Evolutionary conservation across 2,888 invertebrate species (phyloP), one percentile per base, ranked within the genome.

Genomic region (Gibbula magus): DNA sequence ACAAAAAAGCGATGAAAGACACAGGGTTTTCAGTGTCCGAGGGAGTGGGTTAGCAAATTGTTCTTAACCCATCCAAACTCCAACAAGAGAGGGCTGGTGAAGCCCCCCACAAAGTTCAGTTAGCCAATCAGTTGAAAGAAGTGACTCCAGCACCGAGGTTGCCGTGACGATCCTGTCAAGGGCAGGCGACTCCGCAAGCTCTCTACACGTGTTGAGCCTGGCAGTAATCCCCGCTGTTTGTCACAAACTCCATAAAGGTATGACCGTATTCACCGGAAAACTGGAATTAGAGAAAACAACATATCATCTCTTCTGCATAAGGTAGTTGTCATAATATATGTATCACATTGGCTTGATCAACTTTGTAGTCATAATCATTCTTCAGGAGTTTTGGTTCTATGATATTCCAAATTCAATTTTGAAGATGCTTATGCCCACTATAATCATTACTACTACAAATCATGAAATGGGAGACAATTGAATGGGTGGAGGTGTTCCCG

Each of bases 221-320:
- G 96, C 98, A 98, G 95, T 97, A 98, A 95, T 98, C 97, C 95
- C 97, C 97, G 94, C 97, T 97, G 96, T 97, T 97, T 96, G 97
- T 96, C 95, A 96, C 96, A 96, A 97, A 97, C 97, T 92, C 92
- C 92, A 92, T 92, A 90, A 91, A 92, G 86, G 90, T 91, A 86
- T 90, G 90, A 83, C 91, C 91, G 80, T 89, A 87, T 85, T 91
- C 91, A 87, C 92, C 91, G 86, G 88, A 89, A 84, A 90, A 91
- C 92, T 92, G 90, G 81, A 89, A 88, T 54, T 67, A 78, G 76
- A 81, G 54, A 80, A 85, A 85, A 77, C 77, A 73, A 75, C 54
- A 77, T 52, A 56, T 13, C 51, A 73, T 25, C 8, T 8, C 7
- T 56, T 4, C 25, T 16, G 13, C 3, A n/a, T 56, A 25, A 56